Conservation (phyloP, 2,113 vertebrate species). For the Saimiri boliviensis region DNA sequence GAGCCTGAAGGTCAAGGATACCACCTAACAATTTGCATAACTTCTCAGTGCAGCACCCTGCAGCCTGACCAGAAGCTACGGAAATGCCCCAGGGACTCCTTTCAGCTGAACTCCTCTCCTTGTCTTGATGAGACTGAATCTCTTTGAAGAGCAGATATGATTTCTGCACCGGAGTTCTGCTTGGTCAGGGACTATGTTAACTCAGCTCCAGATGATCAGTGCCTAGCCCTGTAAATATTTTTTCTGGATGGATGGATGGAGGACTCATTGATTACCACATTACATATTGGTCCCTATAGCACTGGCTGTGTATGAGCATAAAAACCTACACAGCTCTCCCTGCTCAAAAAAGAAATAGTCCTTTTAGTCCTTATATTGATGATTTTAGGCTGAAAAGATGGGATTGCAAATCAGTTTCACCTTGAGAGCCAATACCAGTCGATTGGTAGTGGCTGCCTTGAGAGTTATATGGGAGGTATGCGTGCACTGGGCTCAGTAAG, state of each 20-base stretch:
- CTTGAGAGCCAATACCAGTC: constrained; percentile 35
- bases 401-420: constrained; percentile 39
- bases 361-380: constrained; percentile 7
- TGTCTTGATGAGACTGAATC: background rate
- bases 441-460: background rate
- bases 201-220: constrained; percentile 22
- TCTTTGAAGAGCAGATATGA: constrained; percentile 35
- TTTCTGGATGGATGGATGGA: constrained; percentile 8
- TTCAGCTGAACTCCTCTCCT: background rate
- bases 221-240: constrained; percentile 24
- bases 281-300: constrained; percentile 49
- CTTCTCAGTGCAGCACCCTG: background rate
- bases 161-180: constrained; percentile 19
- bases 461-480: background rate
- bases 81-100: background rate
- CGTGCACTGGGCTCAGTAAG: background rate
- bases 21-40: background rate
- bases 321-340: constrained; percentile 24
- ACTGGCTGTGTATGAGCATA: background rate
- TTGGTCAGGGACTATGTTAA: constrained; percentile 24
- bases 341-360: constrained; percentile 16
- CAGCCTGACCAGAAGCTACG: background rate
- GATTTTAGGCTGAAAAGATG: constrained; percentile 5
- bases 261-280: constrained; percentile 39
- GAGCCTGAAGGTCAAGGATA: constrained; percentile 57